Conservation (phyloP, 2,888 invertebrate genomes). For the Polylopha cassiicola region DNA sequence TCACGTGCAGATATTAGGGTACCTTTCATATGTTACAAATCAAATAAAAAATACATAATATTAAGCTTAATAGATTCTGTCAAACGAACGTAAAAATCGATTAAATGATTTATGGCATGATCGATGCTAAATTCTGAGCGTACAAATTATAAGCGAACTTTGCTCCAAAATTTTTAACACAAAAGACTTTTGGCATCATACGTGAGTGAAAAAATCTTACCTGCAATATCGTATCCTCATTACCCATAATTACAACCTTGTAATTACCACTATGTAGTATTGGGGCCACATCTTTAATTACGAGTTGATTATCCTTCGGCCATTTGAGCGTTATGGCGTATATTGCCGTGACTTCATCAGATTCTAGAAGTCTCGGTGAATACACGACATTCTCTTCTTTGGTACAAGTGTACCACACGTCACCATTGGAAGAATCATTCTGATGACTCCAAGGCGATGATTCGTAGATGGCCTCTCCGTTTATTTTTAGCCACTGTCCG, state of each 20-base stretch:
- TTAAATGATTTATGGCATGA: too few species aligned
- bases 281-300: constrained; percentile 36
- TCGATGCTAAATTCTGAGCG: too few species aligned
- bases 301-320: constrained; percentile 78
- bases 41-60: too few species aligned
- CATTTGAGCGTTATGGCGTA: constrained; percentile 84
- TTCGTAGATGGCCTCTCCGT: constrained; percentile 91
- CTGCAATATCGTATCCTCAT: constrained; percentile 26
- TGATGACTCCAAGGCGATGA: constrained; percentile 87
- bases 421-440: constrained; percentile 84
- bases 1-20: too few species aligned
- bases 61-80: too few species aligned
- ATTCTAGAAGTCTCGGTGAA: constrained; percentile 37
- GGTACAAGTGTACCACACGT: constrained; percentile 84
- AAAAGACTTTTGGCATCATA: too few species aligned
- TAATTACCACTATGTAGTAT: constrained; percentile 42
- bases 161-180: too few species aligned
- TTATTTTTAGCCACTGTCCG: constrained; percentile 88
- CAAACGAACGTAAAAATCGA: too few species aligned
- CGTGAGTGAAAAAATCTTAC: not conserved
- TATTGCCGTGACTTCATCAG: constrained; percentile 52
- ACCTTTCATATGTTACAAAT: too few species aligned
- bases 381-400: constrained; percentile 35
- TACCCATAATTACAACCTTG: constrained; percentile 46
- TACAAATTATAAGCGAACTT: too few species aligned